Evolutionary conservation across 2,113 vertebrate genomes (phyloP), one percentile per base, ranked within the genome.

Genomic region (Oxygymnocypris stewartii): DNA sequence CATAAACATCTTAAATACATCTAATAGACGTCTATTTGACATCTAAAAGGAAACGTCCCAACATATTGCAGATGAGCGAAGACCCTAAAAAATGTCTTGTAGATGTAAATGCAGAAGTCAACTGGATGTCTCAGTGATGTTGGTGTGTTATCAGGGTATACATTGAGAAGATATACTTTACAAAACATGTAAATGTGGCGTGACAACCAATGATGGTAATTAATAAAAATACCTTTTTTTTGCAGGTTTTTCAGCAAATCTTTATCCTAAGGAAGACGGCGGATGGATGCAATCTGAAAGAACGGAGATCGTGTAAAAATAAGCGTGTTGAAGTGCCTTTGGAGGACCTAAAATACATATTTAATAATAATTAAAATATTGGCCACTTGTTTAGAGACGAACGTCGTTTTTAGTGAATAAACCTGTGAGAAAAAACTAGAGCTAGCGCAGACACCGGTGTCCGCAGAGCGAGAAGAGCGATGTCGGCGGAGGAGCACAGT

Each of bases 401-500:
- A 51, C 31, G 9, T 28, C 0, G 13, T 49, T 31, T 49, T 25
- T 28, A 31, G n/a, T 10, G 14, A 49, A 75, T 18, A 77, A 77
- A 31, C 13, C 4, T 35, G 28, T 40, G 18, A 40, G 31, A 18
- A n/a, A 40, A 7, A 81, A 4, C 9, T 25, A n/a, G 14, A 69
- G 42, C n/a, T 49, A 35, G 16, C 4, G 8, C 18, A 78, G 35
- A 20, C 61, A 51, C 63, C 63, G 35, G 44, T 14, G 42, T 18
- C 44, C 81, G 57, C 14, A 83, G 44, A 14, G 77, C 9, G 37
- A 74, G 4, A 44, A 44, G 4, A 79, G 93, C 90, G 82, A 99
- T 99, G 98, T 97, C 97, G 28, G 94, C 93, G 86, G 97, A 98
- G 0, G 98, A 98, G 83, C 97, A 97, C 92, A 98, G 97, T 91